phyloP scores from a whole-genome alignment of 2,797 vertebrate species.

The Lophius americanus region DNA sequence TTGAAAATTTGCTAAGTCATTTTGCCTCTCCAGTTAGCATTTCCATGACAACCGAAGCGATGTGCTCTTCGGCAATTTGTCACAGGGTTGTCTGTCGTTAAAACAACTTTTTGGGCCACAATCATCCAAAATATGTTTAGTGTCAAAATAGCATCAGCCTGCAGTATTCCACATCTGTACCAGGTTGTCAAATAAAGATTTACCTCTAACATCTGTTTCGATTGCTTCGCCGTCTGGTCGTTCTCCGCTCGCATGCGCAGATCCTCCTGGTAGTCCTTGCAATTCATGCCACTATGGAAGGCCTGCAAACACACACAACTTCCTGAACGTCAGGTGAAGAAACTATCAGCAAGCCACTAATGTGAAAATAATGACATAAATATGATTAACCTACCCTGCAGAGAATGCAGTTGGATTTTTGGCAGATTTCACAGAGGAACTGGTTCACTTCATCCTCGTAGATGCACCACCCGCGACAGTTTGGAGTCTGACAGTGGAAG shows the following conservation, averaged over 20 bases:
- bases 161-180: neutral
- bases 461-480: conserved; percentile 92
- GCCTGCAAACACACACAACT: conserved; percentile 74
- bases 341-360: neutral
- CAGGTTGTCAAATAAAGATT: neutral
- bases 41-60: neutral
- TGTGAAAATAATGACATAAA: neutral
- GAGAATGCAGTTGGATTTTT: conserved; percentile 84
- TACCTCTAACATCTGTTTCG: conserved; percentile 84
- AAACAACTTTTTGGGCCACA: neutral
- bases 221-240: conserved; percentile 84
- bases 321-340: neutral
- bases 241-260: conserved; percentile 83
- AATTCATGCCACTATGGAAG: conserved; percentile 87
- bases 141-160: neutral
- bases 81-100: neutral
- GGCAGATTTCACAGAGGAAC: conserved; percentile 85
- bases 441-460: conserved; percentile 90
- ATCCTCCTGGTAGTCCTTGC: conserved; percentile 91
- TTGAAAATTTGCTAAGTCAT: too few species aligned
- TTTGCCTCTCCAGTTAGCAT: too few species aligned
- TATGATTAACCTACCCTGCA: conserved; percentile 82
- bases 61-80: neutral
- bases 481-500: conserved; percentile 90
- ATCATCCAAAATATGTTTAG: too few species aligned